Evolutionary conservation across 92 coral and sea anemone species (phyloP).

Genomic region (Bergia puertoricense): DNA sequence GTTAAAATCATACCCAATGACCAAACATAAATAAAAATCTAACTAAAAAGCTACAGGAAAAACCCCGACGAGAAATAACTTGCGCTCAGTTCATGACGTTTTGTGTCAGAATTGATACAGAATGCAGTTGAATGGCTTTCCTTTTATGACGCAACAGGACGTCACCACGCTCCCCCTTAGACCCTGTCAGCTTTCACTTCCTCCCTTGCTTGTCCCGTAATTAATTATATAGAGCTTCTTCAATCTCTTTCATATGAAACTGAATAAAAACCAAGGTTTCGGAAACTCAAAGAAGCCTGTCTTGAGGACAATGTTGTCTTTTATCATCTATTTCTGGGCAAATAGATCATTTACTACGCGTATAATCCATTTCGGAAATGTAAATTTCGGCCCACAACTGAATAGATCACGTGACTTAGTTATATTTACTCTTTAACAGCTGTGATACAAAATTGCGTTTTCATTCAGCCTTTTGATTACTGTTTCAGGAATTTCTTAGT

Average conservation of each 20-base stretch:
- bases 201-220: background rate
- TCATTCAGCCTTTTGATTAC: background rate
- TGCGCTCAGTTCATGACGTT: slow-evolving; percentile 1
- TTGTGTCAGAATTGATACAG: background rate
- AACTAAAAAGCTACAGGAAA: slow-evolving; percentile 23
- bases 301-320: background rate
- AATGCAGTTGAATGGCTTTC: slow-evolving; percentile 33
- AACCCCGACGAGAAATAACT: background rate
- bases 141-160: slow-evolving; percentile 39
- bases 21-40: slow-evolving; percentile 32
- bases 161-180: slow-evolving; percentile 26
- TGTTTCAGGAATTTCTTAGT: background rate
- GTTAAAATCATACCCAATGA: slow-evolving; percentile 8
- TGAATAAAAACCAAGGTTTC: background rate
- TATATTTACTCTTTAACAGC: slow-evolving; percentile 24
- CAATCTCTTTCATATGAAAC: background rate
- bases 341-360: background rate
- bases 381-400: background rate
- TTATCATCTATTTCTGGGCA: background rate
- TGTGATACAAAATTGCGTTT: background rate
- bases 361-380: background rate
- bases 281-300: background rate
- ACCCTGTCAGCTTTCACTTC: background rate
- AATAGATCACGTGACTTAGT: slow-evolving; percentile 18
- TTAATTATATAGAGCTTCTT: too few relatives aligned